phyloP scores from a whole-genome alignment of 2,888 invertebrate genomes.

The Hemaris fuciformis region DNA sequence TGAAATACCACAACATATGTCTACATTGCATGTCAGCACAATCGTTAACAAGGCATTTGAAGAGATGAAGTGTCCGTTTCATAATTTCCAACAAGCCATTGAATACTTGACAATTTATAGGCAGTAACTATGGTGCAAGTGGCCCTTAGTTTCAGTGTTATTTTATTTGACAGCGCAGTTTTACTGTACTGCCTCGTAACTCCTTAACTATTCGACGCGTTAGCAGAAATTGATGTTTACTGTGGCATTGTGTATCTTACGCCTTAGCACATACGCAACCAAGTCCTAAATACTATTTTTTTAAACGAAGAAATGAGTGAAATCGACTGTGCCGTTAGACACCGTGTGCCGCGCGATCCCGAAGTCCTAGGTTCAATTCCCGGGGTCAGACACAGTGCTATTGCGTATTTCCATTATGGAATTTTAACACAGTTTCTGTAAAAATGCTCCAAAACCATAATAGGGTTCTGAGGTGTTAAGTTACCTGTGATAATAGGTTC shows the following conservation, averaged over 20 bases:
- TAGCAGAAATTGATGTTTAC: neutral
- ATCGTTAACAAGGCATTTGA: neutral
- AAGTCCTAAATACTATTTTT: no score
- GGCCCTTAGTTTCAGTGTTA: neutral
- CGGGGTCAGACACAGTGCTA: no score
- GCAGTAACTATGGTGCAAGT: neutral
- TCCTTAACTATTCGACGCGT: neutral
- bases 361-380: no score
- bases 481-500: no score
- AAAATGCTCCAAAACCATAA: no score
- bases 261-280: no score
- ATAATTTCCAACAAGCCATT: neutral
- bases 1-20: neutral
- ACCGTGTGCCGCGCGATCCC: no score
- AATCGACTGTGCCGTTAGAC: no score
- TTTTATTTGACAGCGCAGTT: conserved; percentile 10
- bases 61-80: neutral
- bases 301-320: no score
- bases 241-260: neutral
- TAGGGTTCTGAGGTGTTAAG: no score
- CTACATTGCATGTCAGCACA: neutral
- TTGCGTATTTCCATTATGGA: no score
- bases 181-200: conserved; percentile 5
- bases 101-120: neutral
- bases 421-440: no score